These are phyloP conservation scores for Pteropus alecto DNA, from an alignment of 2,113 vertebrate species.

Conservation along the genomic window DNA sequence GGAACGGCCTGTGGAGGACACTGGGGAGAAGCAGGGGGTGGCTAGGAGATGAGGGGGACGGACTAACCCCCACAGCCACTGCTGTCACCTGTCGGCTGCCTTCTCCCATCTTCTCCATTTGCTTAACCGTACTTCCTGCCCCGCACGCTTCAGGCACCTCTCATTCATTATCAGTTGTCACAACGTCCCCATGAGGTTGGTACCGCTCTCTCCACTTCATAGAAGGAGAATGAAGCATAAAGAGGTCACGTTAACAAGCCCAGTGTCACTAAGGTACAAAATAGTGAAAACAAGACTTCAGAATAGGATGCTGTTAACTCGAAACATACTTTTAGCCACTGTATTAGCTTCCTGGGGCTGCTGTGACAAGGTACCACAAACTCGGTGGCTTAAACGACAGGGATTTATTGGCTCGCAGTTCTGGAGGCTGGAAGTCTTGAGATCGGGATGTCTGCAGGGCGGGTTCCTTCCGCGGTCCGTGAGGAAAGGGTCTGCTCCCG, in stretches of 20 bases:
- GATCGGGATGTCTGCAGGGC: accelerated
- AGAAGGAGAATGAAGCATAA: background rate
- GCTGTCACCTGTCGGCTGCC: background rate
- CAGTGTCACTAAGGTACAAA: background rate
- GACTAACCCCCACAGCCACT: too few relatives aligned
- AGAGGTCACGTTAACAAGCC: background rate
- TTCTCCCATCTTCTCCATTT: background rate
- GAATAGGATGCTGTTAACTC: background rate
- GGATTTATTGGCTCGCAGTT: background rate
- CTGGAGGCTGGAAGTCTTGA: background rate
- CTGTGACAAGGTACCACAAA: background rate
- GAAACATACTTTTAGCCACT: background rate
- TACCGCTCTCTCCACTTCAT: background rate
- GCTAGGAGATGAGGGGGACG: background rate
- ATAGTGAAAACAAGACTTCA: accelerated
- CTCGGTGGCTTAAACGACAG: accelerated
- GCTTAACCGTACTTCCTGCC: background rate
- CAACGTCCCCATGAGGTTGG: accelerated
- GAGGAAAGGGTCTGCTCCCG: background rate
- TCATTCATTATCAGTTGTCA: accelerated
- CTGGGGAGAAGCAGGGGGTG: background rate
- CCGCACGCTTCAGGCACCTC: accelerated
- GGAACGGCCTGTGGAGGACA: accelerated
- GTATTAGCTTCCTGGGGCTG: too few relatives aligned
- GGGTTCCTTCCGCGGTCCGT: accelerated